These are phyloP conservation scores for Myotis findleyi DNA, from an alignment of 2,797 vertebrate genomes.

Conservation along the genomic window DNA sequence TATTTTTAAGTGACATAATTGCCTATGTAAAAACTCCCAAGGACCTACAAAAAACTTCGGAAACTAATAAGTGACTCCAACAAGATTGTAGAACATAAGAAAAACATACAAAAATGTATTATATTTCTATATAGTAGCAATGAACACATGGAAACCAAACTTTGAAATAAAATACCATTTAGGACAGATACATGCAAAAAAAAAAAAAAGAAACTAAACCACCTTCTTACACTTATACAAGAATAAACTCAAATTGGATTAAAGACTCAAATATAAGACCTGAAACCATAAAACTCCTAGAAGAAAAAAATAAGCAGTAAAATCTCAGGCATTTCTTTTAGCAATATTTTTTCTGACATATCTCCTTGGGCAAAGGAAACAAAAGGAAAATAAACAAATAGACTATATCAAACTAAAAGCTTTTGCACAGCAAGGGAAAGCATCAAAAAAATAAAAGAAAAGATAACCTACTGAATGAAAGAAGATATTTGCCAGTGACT, in stretches of 20 bases:
- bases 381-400: neutral
- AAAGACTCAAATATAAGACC: neutral
- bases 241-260: neutral
- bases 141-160: slow-evolving; percentile 21
- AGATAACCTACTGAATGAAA: neutral
- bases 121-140: neutral
- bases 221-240: neutral
- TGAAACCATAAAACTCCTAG: neutral
- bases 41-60: neutral
- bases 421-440: neutral
- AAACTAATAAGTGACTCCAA: neutral
- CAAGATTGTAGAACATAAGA: neutral
- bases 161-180: neutral
- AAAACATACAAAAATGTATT: neutral
- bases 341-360: neutral
- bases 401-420: neutral
- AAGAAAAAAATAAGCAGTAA: neutral
- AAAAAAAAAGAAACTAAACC: neutral
- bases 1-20: neutral
- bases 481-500: neutral
- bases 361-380: neutral
- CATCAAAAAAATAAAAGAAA: neutral
- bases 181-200: neutral
- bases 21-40: neutral
- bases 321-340: neutral